A percentile compares a stretch with the other conserved stretches of the same genome.
Conservation (phyloP, 2,888 invertebrate genomes). For the Xestoiulus laeticollis region DNA sequence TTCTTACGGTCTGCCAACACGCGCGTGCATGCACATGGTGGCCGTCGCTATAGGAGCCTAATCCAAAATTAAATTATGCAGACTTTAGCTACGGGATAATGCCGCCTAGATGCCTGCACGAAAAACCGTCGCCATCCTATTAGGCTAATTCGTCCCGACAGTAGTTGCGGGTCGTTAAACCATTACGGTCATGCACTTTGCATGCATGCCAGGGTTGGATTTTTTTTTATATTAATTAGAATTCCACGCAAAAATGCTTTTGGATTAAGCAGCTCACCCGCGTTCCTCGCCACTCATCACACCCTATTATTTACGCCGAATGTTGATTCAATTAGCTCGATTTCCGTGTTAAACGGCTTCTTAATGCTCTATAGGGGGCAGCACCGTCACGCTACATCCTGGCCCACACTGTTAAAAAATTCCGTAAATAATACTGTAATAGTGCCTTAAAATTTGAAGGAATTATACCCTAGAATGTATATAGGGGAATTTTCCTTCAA, state of each 20-base stretch:
- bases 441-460: no score
- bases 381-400: neutral
- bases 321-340: conserved; percentile 25
- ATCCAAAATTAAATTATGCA: conserved; percentile 7
- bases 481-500: no score
- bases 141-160: conserved; percentile 1
- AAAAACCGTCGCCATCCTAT: neutral
- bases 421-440: no score
- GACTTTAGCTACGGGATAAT: neutral
- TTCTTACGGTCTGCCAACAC: neutral
- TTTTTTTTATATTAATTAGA: neutral
- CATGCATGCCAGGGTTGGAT: neutral
- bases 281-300: neutral
- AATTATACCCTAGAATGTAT: no score
- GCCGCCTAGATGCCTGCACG: neutral
- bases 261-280: neutral
- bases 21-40: neutral
- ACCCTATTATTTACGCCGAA: conserved; percentile 3
- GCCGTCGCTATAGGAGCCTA: neutral
- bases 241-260: neutral
- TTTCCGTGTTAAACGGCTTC: neutral
- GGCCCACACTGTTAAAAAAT: no score
- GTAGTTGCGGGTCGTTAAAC: neutral
- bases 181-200: conserved; percentile 31
- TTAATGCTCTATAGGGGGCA: neutral